Evolutionary conservation across 2,113 vertebrate genomes (phyloP).

Genomic region (Ornithorhynchus anatinus): DNA sequence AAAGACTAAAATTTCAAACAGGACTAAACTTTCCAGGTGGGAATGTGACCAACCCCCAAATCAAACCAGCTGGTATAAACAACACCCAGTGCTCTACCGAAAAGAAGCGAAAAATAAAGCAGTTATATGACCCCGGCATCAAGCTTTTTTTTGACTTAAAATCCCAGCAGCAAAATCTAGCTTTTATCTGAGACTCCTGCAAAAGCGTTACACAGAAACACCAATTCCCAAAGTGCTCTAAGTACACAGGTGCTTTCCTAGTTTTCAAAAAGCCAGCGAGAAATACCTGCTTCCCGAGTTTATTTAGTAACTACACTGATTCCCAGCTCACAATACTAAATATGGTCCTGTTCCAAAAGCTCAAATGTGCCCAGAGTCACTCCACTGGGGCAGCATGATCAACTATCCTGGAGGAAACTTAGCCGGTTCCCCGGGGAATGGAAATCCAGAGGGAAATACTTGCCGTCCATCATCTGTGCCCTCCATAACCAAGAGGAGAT

Average conservation of each 20-base stretch:
- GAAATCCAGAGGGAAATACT: constrained; percentile 25
- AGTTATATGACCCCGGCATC: too few relatives aligned
- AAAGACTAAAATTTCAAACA: too few relatives aligned
- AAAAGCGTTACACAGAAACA: neutral
- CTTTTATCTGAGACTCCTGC: neutral
- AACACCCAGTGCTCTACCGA: too few relatives aligned
- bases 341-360: neutral
- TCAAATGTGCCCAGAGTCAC: neutral
- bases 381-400: neutral
- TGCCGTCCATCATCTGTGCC: constrained; percentile 92
- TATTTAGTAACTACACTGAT: neutral
- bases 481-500: constrained; percentile 87
- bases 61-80: too few relatives aligned
- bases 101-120: too few relatives aligned
- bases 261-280: neutral
- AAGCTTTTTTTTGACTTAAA: too few relatives aligned
- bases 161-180: too few relatives aligned
- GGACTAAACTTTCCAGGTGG: too few relatives aligned
- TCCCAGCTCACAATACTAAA: neutral
- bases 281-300: neutral
- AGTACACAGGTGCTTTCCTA: neutral
- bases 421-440: neutral
- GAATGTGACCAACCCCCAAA: too few relatives aligned
- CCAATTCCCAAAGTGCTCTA: neutral
- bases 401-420: neutral